A percentile compares a stretch with the other conserved stretches of the same genome.
Evolutionary conservation across 1,140 invertebrate genomes (phyloP).

Genomic region (Medauroidea extradentata): DNA sequence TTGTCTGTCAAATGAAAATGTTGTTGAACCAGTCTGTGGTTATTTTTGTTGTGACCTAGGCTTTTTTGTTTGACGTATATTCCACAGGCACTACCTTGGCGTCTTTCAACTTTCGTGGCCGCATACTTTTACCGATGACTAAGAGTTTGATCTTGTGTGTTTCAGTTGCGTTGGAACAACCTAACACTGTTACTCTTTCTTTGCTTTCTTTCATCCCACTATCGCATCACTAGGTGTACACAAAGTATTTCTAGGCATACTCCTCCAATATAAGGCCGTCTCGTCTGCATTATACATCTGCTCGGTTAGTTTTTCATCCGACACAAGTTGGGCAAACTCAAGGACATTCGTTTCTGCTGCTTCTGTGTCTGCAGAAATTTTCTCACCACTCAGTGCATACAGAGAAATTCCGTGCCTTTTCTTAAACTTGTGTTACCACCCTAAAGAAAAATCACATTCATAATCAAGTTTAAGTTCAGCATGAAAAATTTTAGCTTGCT

Average conservation of each 20-base stretch:
- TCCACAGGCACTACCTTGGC: slow-evolving; percentile 21
- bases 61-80: slow-evolving; percentile 35
- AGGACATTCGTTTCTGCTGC: no score
- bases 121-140: slow-evolving; percentile 27
- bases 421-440: no score
- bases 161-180: slow-evolving; percentile 26
- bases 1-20: no score
- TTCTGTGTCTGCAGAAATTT: no score
- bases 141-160: slow-evolving; percentile 26
- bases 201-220: slow-evolving; percentile 24
- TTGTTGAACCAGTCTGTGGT: slow-evolving; percentile 39
- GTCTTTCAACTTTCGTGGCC: slow-evolving; percentile 25
- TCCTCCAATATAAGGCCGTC: slow-evolving; percentile 2
- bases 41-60: slow-evolving; percentile 37
- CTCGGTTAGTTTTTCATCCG: no score
- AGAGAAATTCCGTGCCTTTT: no score
- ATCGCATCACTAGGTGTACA: neutral
- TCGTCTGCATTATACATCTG: slow-evolving; percentile 11
- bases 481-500: no score
- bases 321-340: no score
- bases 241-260: slow-evolving; percentile 2
- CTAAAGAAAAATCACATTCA: no score
- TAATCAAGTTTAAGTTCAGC: no score
- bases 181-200: slow-evolving; percentile 36
- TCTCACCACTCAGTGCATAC: no score